Evolutionary conservation across 1,140 invertebrate species (phyloP).

Genomic region (Drosophila tsacasi): DNA sequence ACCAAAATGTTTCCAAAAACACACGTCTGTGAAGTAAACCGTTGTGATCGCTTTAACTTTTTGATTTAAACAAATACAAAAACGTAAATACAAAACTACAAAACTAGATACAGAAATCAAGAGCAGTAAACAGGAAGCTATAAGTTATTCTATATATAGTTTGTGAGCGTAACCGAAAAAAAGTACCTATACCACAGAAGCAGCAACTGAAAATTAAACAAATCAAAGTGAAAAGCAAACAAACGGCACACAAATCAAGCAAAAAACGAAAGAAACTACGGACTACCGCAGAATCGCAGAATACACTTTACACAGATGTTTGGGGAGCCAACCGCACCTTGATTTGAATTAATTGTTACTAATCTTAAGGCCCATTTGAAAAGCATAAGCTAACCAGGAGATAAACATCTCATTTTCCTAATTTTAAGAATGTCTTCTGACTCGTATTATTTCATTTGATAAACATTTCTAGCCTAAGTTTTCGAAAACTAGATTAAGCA

Average conservation of each 20-base stretch:
- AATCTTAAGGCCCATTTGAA: conserved; percentile 23
- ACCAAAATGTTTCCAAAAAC: conserved; percentile 61
- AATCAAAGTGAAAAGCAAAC: conserved; percentile 22
- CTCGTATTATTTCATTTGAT: background rate
- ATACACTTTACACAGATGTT: conserved; percentile 31
- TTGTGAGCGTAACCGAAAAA: conserved; percentile 50
- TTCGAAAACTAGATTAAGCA: background rate
- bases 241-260: conserved; percentile 8
- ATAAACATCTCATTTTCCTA: background rate
- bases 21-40: conserved; percentile 79
- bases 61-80: conserved; percentile 58
- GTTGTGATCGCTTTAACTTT: conserved; percentile 79
- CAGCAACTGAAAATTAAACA: conserved; percentile 30
- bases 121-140: conserved; percentile 31
- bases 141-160: conserved; percentile 46
- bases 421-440: background rate
- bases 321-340: background rate
- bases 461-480: conserved; percentile 5
- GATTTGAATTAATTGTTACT: conserved; percentile 28
- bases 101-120: conserved; percentile 33
- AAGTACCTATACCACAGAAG: conserved; percentile 58
- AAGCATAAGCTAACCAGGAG: background rate
- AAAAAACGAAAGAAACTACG: conserved; percentile 1
- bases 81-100: conserved; percentile 35
- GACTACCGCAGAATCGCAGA: conserved; percentile 9